Percentiles rank a stretch among this genome's conserved stretches.
phyloP scores from a whole-genome alignment of 2,797 vertebrate species.

The Calcarius lapponicus region DNA sequence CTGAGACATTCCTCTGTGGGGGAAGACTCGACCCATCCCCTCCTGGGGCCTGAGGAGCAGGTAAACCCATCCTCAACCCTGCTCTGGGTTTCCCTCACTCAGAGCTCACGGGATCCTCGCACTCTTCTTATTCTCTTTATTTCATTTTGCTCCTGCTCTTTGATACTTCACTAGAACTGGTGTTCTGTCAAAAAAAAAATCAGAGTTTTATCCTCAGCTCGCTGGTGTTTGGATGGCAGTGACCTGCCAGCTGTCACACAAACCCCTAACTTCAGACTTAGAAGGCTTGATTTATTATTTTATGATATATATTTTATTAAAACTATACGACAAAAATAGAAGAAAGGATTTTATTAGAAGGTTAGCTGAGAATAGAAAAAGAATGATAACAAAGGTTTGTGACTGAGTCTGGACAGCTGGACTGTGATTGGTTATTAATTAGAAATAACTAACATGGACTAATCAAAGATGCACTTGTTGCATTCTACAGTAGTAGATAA shows the following conservation, averaged over 20 bases:
- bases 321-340: too few relatives aligned
- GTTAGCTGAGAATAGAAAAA: too few relatives aligned
- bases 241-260: not conserved
- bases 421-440: too few relatives aligned
- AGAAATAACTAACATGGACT: too few relatives aligned
- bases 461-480: too few relatives aligned
- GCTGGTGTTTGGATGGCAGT: accelerated
- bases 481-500: too few relatives aligned
- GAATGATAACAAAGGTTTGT: too few relatives aligned
- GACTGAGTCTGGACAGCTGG: too few relatives aligned
- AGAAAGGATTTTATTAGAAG: too few relatives aligned
- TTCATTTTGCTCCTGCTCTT: not conserved
- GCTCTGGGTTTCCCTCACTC: not conserved
- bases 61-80: constrained; percentile 68
- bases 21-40: constrained; percentile 90
- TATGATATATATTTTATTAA: too few relatives aligned
- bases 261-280: not conserved
- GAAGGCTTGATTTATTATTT: too few relatives aligned
- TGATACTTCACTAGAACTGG: not conserved
- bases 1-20: constrained; percentile 84
- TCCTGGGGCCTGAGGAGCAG: constrained; percentile 94
- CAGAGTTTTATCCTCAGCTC: not conserved
- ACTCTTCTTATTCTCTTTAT: not conserved
- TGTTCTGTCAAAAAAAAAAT: not conserved
- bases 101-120: not conserved